Conservation (phyloP, 2,888 invertebrate genomes). For the Odontocerum albicorne region DNA sequence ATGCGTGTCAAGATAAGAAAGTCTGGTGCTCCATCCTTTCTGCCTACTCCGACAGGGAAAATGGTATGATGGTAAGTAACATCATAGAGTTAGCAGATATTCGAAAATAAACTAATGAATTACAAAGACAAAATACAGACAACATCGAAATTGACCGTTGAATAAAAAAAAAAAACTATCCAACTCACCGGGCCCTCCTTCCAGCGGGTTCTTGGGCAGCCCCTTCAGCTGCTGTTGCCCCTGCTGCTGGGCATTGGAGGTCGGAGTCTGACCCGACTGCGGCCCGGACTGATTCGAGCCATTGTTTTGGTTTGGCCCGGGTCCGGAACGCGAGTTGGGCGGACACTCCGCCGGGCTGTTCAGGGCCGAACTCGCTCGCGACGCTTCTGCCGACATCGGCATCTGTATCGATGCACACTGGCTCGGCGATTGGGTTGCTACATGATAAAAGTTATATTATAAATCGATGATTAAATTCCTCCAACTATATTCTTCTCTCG, state of each 20-base stretch:
- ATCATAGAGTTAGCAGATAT: too few species aligned
- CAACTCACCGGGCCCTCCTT: conserved; percentile 51
- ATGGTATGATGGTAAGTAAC: too few species aligned
- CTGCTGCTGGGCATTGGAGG: neutral
- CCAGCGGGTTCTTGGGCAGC: conserved; percentile 46
- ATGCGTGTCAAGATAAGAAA: too few species aligned
- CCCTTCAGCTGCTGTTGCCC: conserved; percentile 40
- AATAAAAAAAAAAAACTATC: neutral
- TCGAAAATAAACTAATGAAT: too few species aligned
- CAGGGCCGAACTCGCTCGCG: conserved; percentile 52
- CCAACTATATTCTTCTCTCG: too few species aligned
- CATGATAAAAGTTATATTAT: too few species aligned
- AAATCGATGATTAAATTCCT: too few species aligned
- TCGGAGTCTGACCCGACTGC: neutral
- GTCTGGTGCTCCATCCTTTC: too few species aligned
- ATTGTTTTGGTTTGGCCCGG: conserved; percentile 3
- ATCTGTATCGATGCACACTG: conserved; percentile 49
- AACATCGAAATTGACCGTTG: too few species aligned
- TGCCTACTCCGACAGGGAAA: too few species aligned
- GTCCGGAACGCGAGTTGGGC: conserved; percentile 41
- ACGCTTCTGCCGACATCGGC: conserved; percentile 57
- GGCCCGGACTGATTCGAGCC: conserved; percentile 6
- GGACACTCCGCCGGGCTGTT: conserved; percentile 48
- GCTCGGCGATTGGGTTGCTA: conserved; percentile 52
- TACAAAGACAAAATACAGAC: too few species aligned